Evolutionary conservation across 2,113 vertebrate species (phyloP).

Genomic region (Amblyornis subalaris): DNA sequence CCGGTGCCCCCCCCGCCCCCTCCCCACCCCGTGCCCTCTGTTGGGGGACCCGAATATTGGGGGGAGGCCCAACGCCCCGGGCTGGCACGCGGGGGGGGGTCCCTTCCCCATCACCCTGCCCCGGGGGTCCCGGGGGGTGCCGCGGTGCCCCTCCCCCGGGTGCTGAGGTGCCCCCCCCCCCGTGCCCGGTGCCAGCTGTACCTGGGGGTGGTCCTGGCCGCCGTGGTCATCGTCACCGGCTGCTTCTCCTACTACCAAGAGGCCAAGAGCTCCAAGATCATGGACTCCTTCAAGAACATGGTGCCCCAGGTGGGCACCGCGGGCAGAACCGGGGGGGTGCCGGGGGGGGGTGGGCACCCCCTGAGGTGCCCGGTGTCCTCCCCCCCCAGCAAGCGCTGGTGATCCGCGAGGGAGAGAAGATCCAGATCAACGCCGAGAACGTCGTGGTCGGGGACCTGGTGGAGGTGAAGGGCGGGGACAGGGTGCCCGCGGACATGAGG

Average conservation of each 20-base stretch:
- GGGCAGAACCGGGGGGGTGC: no score
- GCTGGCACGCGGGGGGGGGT: no score
- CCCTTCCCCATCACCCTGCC: no score
- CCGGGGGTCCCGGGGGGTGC: no score
- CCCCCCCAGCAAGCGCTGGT: conserved; percentile 74
- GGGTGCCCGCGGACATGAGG: conserved; percentile 69
- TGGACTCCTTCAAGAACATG: conserved; percentile 85
- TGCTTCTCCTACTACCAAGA: conserved; percentile 84
- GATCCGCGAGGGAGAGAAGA: conserved; percentile 76
- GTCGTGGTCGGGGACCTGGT: conserved; percentile 78
- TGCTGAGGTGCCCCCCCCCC: neutral
- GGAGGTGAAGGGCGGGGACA: conserved; percentile 75
- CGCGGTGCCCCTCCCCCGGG: no score
- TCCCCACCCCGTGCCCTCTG: no score
- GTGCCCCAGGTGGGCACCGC: conserved; percentile 69
- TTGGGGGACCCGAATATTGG: no score
- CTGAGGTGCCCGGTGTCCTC: neutral
- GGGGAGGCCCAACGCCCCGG: no score
- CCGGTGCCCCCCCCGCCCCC: no score
- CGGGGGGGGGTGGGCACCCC: neutral
- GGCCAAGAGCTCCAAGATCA: conserved; percentile 81
- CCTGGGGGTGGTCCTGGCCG: conserved; percentile 72
- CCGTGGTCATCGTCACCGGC: conserved; percentile 77
- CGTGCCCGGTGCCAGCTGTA: no score
- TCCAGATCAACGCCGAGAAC: conserved; percentile 74